Evolutionary conservation across 2,888 invertebrate species (phyloP).

Genomic region (Crematogaster levior): DNA sequence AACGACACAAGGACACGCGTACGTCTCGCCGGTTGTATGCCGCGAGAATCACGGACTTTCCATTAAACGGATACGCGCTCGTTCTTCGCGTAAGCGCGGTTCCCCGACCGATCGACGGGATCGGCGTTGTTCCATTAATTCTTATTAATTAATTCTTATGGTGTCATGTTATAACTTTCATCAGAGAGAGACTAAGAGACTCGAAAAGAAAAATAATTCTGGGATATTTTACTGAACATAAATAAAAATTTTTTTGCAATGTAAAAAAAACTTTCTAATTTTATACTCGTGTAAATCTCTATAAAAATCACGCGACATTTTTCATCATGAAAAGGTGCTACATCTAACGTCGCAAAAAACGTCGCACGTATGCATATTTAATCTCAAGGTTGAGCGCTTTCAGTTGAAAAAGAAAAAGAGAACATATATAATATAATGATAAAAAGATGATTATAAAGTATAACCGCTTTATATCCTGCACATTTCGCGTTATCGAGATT

Average conservation of each 20-base stretch:
- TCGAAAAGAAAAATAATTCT: not conserved
- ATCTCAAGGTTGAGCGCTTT: not conserved
- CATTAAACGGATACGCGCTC: slow-evolving; percentile 49
- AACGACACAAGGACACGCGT: slow-evolving; percentile 76
- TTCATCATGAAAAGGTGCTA: not conserved
- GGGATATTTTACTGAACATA: not conserved
- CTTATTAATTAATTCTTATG: too few relatives aligned
- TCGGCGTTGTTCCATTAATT: not conserved
- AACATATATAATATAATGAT: too few relatives aligned
- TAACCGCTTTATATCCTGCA: not conserved
- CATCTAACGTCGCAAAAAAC: not conserved
- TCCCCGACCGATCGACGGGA: slow-evolving; percentile 27
- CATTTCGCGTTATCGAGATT: not conserved
- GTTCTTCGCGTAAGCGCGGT: slow-evolving; percentile 47
- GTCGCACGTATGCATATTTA: not conserved
- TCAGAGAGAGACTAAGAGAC: not conserved
- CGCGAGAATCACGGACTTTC: slow-evolving; percentile 59
- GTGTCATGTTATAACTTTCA: not conserved
- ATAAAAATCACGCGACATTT: not conserved
- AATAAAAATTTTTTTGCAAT: not conserved
- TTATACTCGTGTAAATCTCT: not conserved
- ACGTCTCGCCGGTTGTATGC: slow-evolving; percentile 61
- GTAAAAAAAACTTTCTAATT: not conserved
- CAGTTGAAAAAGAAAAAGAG: not conserved
- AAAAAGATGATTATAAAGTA: not conserved